These are phyloP conservation scores for Mylabris sibirica DNA, from an alignment of 2,888 invertebrate genomes.

Conservation along the genomic window DNA sequence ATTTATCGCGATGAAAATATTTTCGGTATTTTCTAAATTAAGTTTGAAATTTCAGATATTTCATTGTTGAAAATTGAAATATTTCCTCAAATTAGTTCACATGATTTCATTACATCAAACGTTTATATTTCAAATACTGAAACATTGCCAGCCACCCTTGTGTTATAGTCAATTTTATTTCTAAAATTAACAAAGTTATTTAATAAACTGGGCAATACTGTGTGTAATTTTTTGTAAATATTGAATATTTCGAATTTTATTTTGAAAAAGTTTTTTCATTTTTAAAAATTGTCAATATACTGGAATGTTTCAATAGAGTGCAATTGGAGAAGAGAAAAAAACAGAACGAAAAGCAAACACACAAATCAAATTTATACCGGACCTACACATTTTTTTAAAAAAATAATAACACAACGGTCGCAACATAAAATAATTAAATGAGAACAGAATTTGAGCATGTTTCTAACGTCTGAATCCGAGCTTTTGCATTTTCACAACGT, in stretches of 20 bases:
- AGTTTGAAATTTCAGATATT: not conserved
- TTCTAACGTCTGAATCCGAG: no score
- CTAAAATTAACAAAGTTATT: not conserved
- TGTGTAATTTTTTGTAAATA: not conserved
- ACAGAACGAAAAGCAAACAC: no score
- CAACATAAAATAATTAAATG: no score
- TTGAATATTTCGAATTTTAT: not conserved
- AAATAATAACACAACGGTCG: no score
- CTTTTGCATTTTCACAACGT: no score
- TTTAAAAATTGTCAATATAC: no score
- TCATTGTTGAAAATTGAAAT: not conserved
- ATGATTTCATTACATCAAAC: conserved; percentile 5
- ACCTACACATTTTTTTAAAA: no score
- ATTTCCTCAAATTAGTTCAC: not conserved
- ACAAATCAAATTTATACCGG: no score
- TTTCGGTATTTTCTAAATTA: not conserved
- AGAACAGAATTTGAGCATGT: no score
- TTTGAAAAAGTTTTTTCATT: no score
- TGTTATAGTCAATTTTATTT: not conserved
- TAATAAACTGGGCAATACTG: not conserved
- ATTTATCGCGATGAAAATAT: not conserved
- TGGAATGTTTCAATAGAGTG: no score
- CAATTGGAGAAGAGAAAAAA: no score
- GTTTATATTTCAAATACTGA: not conserved
- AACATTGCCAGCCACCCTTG: not conserved